Evolutionary conservation across 1,140 invertebrate genomes (phyloP).

Genomic region (Diachasmimorpha longicaudata): DNA sequence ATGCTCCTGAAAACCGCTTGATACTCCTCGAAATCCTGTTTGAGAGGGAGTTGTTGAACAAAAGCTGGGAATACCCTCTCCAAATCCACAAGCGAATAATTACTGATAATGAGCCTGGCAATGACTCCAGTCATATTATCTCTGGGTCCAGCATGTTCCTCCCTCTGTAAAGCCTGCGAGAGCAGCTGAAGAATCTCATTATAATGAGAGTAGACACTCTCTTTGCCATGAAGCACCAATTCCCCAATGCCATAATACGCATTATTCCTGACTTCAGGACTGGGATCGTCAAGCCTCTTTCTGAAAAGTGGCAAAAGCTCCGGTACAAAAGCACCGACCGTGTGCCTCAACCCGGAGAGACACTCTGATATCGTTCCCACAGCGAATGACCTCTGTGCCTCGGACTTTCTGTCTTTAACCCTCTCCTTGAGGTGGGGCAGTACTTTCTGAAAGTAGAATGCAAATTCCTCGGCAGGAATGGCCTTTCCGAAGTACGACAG

Average conservation of each 20-base stretch:
- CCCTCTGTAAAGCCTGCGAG: constrained; percentile 69
- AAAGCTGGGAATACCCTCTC: constrained; percentile 76
- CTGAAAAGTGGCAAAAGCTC: constrained; percentile 71
- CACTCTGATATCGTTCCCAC: constrained; percentile 79
- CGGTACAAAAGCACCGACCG: constrained; percentile 65
- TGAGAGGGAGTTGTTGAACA: constrained; percentile 73
- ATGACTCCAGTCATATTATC: constrained; percentile 83
- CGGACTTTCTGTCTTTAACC: constrained; percentile 50
- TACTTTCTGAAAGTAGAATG: constrained; percentile 69
- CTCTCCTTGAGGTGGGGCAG: constrained; percentile 51
- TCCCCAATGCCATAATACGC: constrained; percentile 79
- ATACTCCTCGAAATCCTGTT: constrained; percentile 79
- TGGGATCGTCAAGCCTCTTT: constrained; percentile 66
- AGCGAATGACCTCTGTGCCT: constrained; percentile 72
- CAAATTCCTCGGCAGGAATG: constrained; percentile 70
- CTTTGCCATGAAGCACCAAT: constrained; percentile 69
- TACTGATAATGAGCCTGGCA: constrained; percentile 74
- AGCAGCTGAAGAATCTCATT: constrained; percentile 70
- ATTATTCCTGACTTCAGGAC: constrained; percentile 79
- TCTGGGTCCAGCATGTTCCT: constrained; percentile 67
- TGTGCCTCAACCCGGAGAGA: constrained; percentile 67
- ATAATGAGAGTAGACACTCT: constrained; percentile 68
- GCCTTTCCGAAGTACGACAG: constrained; percentile 75
- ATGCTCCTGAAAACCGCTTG: constrained; percentile 74
- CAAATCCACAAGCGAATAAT: constrained; percentile 69